Evolutionary conservation across 2,113 vertebrate genomes (phyloP).

Genomic region (Litocranius walleri): DNA sequence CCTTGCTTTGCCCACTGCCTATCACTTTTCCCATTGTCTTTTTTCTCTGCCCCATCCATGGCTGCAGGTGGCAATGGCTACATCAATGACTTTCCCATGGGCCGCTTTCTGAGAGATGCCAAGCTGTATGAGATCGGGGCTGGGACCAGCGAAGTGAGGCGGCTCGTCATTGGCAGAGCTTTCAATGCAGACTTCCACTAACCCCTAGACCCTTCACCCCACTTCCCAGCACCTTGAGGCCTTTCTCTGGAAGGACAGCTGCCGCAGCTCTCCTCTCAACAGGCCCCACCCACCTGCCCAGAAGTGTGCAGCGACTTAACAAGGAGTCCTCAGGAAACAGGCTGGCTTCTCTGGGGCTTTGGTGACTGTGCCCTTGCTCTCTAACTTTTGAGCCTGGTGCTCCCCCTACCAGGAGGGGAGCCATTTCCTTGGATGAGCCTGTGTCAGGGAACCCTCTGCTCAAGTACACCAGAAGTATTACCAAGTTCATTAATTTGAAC

Average conservation of each 20-base stretch:
- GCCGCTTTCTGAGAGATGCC: constrained; percentile 93
- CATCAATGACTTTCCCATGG: constrained; percentile 98
- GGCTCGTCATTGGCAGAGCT: constrained; percentile 91
- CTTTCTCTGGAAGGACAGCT: constrained; percentile 48
- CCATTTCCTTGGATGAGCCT: neutral
- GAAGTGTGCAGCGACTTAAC: neutral
- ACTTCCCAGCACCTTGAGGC: constrained; percentile 52
- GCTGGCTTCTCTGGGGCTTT: neutral
- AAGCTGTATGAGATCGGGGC: constrained; percentile 98
- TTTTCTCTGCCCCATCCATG: neutral
- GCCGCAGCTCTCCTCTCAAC: neutral
- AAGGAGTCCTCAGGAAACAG: neutral
- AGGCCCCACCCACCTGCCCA: neutral
- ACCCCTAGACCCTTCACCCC: rapidly evolving
- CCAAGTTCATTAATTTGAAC: neutral
- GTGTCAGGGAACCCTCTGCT: neutral
- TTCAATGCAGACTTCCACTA: constrained; percentile 92
- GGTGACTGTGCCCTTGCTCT: neutral
- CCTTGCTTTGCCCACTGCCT: neutral
- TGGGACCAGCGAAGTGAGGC: constrained; percentile 94
- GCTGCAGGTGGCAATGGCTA: constrained; percentile 94
- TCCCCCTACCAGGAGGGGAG: neutral
- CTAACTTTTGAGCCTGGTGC: neutral
- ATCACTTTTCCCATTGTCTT: neutral
- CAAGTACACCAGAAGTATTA: neutral